Percentiles rank a stretch among this genome's conserved stretches.
Conservation (phyloP, 2,113 vertebrate genomes). For the Melanerpes aurifrons region DNA sequence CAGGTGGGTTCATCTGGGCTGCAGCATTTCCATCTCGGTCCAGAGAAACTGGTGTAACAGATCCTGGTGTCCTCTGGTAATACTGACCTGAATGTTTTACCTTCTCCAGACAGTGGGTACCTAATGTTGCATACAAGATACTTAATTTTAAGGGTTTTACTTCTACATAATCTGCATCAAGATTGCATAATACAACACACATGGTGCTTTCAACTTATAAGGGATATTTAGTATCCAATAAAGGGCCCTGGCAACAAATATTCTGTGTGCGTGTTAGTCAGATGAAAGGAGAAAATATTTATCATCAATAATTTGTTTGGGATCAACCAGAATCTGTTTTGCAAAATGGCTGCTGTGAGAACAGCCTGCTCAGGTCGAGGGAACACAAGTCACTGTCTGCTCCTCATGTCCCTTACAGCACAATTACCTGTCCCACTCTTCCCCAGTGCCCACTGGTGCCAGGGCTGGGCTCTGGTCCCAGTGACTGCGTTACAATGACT, state of each 20-base stretch:
- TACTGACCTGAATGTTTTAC: accelerated
- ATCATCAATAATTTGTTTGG: accelerated
- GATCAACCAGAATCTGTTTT: not conserved
- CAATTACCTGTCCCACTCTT: accelerated
- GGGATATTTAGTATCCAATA: accelerated
- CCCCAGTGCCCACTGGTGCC: not conserved
- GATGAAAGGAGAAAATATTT: not conserved
- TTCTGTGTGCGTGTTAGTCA: accelerated
- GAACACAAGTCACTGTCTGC: accelerated
- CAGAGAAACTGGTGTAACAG: not conserved
- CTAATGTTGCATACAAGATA: accelerated
- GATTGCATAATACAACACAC: accelerated
- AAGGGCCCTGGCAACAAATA: not conserved
- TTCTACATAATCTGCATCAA: not conserved
- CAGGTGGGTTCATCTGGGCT: not conserved
- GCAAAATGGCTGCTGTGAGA: not conserved
- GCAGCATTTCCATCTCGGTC: not conserved
- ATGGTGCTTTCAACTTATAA: accelerated
- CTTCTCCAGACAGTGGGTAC: accelerated
- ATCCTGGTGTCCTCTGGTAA: not conserved
- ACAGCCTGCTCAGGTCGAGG: not conserved
- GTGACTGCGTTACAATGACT: accelerated
- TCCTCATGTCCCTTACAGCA: too few relatives aligned
- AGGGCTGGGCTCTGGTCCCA: not conserved
- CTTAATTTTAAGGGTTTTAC: not conserved